These are phyloP conservation scores for Gorsachius magnificus DNA, from an alignment of 2,797 vertebrate genomes.

Conservation along the genomic window DNA sequence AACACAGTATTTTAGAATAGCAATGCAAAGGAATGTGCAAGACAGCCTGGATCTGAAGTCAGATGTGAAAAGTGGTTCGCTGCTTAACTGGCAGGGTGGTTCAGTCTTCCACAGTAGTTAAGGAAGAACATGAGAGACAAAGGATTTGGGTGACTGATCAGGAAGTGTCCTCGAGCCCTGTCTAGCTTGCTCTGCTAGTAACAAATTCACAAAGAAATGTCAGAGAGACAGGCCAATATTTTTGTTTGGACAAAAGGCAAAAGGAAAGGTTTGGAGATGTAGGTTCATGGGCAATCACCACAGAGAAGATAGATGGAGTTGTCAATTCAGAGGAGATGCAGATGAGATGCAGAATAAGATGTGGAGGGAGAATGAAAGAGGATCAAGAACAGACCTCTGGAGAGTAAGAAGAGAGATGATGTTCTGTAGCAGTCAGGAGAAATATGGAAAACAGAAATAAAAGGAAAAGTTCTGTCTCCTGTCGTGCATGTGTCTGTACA, in stretches of 20 bases:
- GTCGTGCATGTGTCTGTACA: rapidly evolving
- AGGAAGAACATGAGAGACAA: background rate
- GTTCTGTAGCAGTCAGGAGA: background rate
- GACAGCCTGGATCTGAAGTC: background rate
- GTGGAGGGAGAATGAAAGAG: background rate
- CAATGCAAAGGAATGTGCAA: background rate
- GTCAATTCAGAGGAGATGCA: background rate
- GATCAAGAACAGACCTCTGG: background rate
- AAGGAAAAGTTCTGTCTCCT: background rate
- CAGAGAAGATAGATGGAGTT: background rate
- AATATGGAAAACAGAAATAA: background rate
- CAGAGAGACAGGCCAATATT: background rate
- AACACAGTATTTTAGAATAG: background rate
- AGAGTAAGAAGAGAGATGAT: background rate
- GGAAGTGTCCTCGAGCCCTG: background rate
- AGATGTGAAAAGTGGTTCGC: background rate
- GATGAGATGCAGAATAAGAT: background rate
- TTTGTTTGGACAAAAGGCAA: background rate
- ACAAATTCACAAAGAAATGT: background rate
- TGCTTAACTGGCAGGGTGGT: background rate
- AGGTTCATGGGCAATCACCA: background rate
- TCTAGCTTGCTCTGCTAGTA: background rate
- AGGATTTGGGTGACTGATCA: background rate
- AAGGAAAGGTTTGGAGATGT: background rate
- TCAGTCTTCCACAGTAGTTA: background rate